These are phyloP conservation scores for Anableps anableps DNA, from an alignment of 2,797 vertebrate species.

Conservation along the genomic window DNA sequence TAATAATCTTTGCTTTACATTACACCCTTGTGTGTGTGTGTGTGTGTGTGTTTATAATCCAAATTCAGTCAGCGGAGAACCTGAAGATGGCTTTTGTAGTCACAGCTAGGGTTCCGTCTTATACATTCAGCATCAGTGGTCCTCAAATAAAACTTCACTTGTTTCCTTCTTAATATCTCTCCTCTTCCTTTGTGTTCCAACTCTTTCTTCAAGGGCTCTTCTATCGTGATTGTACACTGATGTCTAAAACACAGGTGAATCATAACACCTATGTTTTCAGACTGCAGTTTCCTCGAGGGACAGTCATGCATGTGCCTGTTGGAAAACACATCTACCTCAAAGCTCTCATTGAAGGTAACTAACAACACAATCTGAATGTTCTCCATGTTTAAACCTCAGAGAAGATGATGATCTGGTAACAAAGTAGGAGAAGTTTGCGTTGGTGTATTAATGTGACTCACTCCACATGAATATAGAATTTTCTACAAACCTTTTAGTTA, in stretches of 20 bases:
- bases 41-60: not conserved
- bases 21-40: not conserved
- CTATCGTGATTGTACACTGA: constrained; percentile 88
- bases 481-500: not conserved
- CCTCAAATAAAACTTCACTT: not conserved
- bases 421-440: not conserved
- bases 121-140: not conserved
- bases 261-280: constrained; percentile 88
- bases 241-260: constrained; percentile 88
- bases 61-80: not conserved
- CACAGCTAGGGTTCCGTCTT: not conserved
- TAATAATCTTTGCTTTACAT: not conserved
- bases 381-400: not conserved
- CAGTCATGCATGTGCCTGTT: constrained; percentile 84
- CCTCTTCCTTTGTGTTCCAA: not conserved
- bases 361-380: not conserved
- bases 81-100: not conserved
- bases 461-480: not conserved
- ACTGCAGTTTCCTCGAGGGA: constrained; percentile 83
- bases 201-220: constrained; percentile 77
- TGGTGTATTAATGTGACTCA: not conserved
- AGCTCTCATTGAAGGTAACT: constrained; percentile 85
- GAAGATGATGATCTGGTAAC: not conserved
- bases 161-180: not conserved
- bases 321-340: constrained; percentile 96